Conservation (phyloP, 1,140 invertebrate genomes). For the Portunus trituberculatus region DNA sequence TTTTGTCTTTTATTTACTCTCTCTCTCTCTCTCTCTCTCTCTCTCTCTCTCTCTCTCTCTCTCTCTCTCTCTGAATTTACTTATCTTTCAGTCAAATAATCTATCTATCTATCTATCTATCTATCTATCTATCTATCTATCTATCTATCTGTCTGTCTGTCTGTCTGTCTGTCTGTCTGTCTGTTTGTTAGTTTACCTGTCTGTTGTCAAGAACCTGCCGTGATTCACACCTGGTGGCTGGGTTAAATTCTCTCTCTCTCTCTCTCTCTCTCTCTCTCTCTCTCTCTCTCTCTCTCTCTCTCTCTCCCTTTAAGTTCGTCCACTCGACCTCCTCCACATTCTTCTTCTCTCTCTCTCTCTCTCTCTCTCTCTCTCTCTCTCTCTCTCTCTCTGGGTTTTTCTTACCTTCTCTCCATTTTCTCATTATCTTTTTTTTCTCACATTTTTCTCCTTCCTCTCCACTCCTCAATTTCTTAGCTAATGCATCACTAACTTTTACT, state of each 20-base stretch:
- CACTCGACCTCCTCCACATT: no score
- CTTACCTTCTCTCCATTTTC: neutral
- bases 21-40: constrained; percentile 22
- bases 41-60: constrained; percentile 24
- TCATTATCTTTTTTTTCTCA: no score
- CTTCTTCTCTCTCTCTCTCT: neutral
- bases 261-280: no score
- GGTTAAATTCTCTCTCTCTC: no score
- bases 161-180: neutral
- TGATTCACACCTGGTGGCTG: no score
- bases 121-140: neutral
- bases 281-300: no score
- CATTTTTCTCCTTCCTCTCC: no score
- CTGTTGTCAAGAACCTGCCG: no score
- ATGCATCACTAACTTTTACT: no score
- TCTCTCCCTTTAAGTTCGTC: no score
- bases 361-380: constrained; percentile 38
- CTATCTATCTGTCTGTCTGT: neutral
- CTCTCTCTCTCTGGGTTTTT: constrained; percentile 6
- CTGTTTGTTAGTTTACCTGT: neutral
- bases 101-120: neutral
- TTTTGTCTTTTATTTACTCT: neutral
- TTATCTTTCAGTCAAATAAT: no score
- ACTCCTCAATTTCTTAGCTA: no score
- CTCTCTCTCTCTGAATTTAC: neutral